Conservation (phyloP, 2,888 invertebrate genomes). For the Eupithecia dodoneata region DNA sequence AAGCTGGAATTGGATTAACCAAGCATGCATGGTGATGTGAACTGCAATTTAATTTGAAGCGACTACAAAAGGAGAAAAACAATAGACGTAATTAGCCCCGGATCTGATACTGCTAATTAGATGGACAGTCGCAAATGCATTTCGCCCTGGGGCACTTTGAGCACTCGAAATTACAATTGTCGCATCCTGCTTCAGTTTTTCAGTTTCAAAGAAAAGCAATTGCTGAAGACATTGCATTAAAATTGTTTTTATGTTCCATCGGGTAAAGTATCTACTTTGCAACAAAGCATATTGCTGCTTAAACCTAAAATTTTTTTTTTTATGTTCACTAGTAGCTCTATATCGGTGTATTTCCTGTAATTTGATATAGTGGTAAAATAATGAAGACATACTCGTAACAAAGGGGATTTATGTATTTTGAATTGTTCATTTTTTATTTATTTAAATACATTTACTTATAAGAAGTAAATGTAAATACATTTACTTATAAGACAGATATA, state of each 20-base stretch:
- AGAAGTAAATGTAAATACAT: no score
- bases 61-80: constrained; percentile 20
- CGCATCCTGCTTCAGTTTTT: background rate
- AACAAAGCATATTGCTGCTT: background rate
- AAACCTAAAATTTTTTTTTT: background rate
- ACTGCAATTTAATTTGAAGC: constrained; percentile 22
- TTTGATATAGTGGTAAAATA: background rate
- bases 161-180: constrained; percentile 15
- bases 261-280: background rate
- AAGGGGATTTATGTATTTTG: no score
- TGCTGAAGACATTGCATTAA: constrained; percentile 13
- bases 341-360: no score
- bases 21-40: background rate
- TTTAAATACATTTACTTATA: no score
- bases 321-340: background rate
- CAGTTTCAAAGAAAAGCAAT: constrained; percentile 22
- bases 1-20: background rate
- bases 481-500: no score
- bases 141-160: background rate
- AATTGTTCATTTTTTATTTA: no score
- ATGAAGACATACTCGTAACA: no score
- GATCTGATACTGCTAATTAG: constrained; percentile 36
- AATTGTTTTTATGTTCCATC: background rate
- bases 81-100: constrained; percentile 25
- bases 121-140: constrained; percentile 29